Conservation (phyloP, 2,888 invertebrate species). For the Thecocarcelia acutangulata region DNA sequence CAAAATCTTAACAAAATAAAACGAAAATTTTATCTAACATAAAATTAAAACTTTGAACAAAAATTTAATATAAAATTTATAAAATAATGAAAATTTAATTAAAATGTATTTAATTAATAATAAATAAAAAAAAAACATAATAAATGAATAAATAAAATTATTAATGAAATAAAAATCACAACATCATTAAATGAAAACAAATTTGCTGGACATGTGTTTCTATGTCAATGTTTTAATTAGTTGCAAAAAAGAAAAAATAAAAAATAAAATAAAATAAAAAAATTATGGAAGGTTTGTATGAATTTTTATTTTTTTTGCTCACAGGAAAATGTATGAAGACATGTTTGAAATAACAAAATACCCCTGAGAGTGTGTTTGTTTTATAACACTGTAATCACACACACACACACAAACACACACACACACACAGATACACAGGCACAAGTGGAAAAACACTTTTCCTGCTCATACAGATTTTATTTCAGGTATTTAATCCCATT, state of each 20-base stretch:
- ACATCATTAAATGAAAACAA: conserved; percentile 69
- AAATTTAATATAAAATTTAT: conserved; percentile 51
- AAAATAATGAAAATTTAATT: conserved; percentile 67
- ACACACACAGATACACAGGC: background rate
- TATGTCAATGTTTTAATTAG: conserved; percentile 72
- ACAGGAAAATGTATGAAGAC: background rate
- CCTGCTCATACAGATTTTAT: background rate
- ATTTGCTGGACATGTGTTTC: conserved; percentile 66
- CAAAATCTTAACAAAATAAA: conserved; percentile 14
- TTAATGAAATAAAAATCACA: conserved; percentile 59
- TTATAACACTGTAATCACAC: conserved; percentile 2
- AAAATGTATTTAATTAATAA: conserved; percentile 66
- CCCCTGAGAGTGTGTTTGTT: conserved; percentile 8
- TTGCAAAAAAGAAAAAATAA: conserved; percentile 57
- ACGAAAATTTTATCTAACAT: conserved; percentile 27
- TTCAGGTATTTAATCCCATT: conserved; percentile 46
- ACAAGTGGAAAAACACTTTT: background rate
- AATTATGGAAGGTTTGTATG: conserved; percentile 30
- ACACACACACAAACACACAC: background rate
- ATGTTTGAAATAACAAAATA: conserved; percentile 3
- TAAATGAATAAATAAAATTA: conserved; percentile 59
- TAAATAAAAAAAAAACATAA: conserved; percentile 46
- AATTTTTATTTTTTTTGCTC: background rate
- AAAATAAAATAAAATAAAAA: background rate
- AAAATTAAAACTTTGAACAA: conserved; percentile 45